Conservation (phyloP, 2,888 invertebrate genomes). For the Coronaproctus castanopsis region DNA sequence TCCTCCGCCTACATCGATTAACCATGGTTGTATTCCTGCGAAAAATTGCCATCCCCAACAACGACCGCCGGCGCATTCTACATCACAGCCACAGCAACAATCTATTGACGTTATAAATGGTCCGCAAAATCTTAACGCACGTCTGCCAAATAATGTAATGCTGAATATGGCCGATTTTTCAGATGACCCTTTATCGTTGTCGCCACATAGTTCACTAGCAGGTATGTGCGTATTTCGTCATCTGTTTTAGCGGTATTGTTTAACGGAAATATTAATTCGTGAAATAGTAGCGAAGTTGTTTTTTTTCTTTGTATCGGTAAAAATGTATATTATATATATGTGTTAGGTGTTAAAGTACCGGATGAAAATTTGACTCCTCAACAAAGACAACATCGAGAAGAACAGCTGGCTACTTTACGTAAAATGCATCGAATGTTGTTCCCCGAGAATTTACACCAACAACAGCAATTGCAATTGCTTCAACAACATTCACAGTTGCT, state of each 20-base stretch:
- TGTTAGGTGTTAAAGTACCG: conserved; percentile 61
- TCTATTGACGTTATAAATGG: neutral
- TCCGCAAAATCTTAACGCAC: neutral
- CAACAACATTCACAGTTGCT: too few species aligned
- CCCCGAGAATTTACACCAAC: conserved; percentile 47
- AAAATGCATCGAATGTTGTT: conserved; percentile 87
- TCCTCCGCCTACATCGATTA: neutral
- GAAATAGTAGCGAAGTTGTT: too few species aligned
- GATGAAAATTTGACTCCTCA: conserved; percentile 92
- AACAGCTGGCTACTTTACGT: conserved; percentile 69
- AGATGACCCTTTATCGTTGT: conserved; percentile 5
- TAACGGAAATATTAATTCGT: too few species aligned
- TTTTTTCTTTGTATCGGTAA: too few species aligned
- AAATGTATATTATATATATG: too few species aligned
- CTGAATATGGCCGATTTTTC: conserved; percentile 7
- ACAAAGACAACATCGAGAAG: conserved; percentile 81
- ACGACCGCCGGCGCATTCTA: neutral
- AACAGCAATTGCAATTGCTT: neutral
- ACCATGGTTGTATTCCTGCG: neutral
- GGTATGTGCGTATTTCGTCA: neutral
- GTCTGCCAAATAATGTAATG: neutral
- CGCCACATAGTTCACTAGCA: conserved; percentile 8
- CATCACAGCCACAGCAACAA: neutral
- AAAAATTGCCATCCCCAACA: neutral
- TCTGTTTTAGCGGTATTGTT: too few species aligned